Percentiles rank a stretch among this genome's conserved stretches.
phyloP scores from a whole-genome alignment of 2,113 vertebrate genomes.

The Microcebus griseorufus region DNA sequence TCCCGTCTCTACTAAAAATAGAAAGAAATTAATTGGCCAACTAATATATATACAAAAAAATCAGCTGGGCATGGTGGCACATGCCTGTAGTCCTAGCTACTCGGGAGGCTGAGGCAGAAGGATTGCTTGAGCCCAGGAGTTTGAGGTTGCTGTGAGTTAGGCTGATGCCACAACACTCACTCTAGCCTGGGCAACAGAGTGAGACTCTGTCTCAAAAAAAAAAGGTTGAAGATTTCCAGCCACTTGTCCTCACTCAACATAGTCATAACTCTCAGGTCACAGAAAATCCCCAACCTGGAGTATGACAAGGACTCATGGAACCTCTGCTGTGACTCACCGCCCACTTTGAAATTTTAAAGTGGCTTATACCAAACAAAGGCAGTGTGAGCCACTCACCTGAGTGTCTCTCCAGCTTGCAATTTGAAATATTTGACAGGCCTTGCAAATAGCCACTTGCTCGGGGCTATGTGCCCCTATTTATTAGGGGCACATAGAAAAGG shows the following conservation, averaged over 20 bases:
- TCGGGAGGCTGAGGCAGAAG: no score
- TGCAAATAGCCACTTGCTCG: slow-evolving; percentile 49
- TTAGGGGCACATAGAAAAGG: slow-evolving; percentile 50
- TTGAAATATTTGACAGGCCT: slow-evolving; percentile 59
- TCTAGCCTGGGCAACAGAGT: no score
- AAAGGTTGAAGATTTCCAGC: background rate
- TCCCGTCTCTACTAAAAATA: no score
- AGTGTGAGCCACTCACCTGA: slow-evolving; percentile 43
- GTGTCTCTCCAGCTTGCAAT: background rate
- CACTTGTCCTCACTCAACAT: background rate
- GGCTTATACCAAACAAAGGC: slow-evolving; percentile 40
- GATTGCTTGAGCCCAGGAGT: no score
- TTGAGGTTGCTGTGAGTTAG: no score
- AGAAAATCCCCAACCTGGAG: background rate
- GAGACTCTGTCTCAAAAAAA: no score
- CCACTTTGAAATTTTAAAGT: slow-evolving; percentile 4
- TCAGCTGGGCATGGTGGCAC: no score
- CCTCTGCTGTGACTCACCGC: background rate
- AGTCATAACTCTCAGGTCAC: background rate
- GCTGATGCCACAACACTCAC: no score
- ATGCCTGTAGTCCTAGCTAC: no score
- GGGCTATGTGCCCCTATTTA: slow-evolving; percentile 53
- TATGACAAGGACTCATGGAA: background rate
- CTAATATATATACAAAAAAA: no score
- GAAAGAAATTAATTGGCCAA: no score